Evolutionary conservation across 2,888 invertebrate species (phyloP), one percentile per base, ranked within the genome.

Genomic region (Heliconius hortense): DNA sequence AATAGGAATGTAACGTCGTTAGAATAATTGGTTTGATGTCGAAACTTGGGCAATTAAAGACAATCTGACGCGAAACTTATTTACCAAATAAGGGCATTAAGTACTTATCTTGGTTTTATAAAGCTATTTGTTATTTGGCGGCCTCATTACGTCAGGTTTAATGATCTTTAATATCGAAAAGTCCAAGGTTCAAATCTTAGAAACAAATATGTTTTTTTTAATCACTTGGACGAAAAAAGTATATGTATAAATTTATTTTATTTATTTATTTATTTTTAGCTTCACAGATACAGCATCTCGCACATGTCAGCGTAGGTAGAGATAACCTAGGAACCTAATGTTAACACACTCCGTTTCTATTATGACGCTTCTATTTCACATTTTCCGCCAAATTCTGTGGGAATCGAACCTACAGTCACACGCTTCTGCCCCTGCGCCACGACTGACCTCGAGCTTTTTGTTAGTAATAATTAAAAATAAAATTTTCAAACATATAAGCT

Each of bases 21-120:
- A 76, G 76, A 74, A 74, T 76, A 78, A 76, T 78, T 78, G 76
- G 76, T 71, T 76, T 78, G 74, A 76, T 77, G 74, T 43, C 67
- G 76, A 70, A 78, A 76, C 74, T 78, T 78, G 31, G 74, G 72
- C 78, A 74, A 76, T 78, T 78, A 74, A 72, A 53, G 70, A 73
- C 74, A 78, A 64, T 74, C 69, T 72, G 72, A 62, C 72, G 53
- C 76, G 31, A 59, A 62, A 72, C 63, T 75, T 68, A 68, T 53
- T 53, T n/a, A 68, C 28, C 53, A 68, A 68, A 68, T 68, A 68
- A 68, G 31, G 8, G 24, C 53, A 28, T 68, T 31, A 13, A 48
- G 28, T 31, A 53, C 53, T 31, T 68, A 48, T 76, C n/a, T 10
- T 59, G 18, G 39, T 13, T 35, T 31, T 39, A n/a, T 35, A 63